Base-by-base conservation (phyloP, 2,797 vertebrate species). In the Heliangelus exortis region DNA sequence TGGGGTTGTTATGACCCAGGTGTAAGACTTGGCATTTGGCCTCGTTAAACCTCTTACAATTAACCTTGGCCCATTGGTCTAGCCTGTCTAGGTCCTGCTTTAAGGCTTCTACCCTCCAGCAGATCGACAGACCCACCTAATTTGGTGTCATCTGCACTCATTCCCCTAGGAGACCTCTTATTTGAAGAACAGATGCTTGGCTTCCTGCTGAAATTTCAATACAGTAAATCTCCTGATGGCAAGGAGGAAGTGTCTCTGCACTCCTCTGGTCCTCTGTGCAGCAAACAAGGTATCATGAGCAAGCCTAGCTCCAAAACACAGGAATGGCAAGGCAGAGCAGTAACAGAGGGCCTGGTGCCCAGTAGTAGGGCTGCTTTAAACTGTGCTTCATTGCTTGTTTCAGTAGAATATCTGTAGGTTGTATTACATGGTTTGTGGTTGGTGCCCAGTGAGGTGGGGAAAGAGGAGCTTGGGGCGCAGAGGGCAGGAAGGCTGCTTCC, bases 161-260 rank as follows among this genome's bases (percentile, higher is more conserved):
- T 31, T 57, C 87, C 79, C 73, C 65, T 78, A 90, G 83, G 95
- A 93, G 41, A 54, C 71, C 58, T 92, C 74, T 84, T 74, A 77
- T 91, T 79, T 95, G 89, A 85, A 79, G 75, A 96, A 59, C 95
- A 95, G 94, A 93, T 81, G 86, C 90, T 93, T 92, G 89, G 86
- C 77, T 96, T 96, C 81, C 93, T 95, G 94, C 78, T 92, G 81
- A 89, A 92, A 84, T 93, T 87, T 92, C 83, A 73, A 26, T 65
- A 21, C 20, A 3, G 2, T 54, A 53, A 88, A 73, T 15, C n/a
- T 58, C 65, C 76, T 50, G 79, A 84, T 69, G 73, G 82, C 79
- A 58, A 81, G 76, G 45, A 51, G 61, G 31, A 73, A 29, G 45
- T 19, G 53, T 84, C 21, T 81, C 54, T 73, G 84, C 63, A 4